Conservation (phyloP, 1,140 invertebrate species). For the Dreissena rostriformis region DNA sequence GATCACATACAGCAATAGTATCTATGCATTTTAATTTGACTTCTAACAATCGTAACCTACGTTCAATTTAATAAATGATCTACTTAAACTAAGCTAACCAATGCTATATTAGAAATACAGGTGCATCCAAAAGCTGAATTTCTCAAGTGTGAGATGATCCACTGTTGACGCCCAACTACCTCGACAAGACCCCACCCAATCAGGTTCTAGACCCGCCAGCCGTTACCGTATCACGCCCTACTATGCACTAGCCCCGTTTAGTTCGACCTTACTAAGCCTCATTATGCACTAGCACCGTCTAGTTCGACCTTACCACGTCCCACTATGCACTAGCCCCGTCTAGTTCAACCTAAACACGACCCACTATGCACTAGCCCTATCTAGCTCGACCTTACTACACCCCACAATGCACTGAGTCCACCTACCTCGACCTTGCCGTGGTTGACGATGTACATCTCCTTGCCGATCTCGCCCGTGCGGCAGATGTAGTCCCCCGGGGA, state of each 20-base stretch:
- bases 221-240: neutral
- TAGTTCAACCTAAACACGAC: neutral
- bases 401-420: neutral
- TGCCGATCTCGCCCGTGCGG: constrained; percentile 88
- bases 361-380: neutral
- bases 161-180: too few species aligned
- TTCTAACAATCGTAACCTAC: too few species aligned
- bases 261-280: neutral
- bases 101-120: too few species aligned
- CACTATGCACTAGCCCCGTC: neutral
- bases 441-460: constrained; percentile 98
- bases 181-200: neutral
- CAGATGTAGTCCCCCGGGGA: constrained; percentile 78
- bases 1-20: neutral
- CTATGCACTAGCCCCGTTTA: neutral
- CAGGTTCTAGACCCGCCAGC: neutral
- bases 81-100: too few species aligned
- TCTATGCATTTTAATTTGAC: neutral
- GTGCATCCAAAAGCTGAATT: too few species aligned
- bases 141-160: too few species aligned
- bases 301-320: neutral
- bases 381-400: neutral
- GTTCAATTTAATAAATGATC: too few species aligned
- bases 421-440: constrained; percentile 97
- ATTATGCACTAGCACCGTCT: neutral